Conservation (phyloP, 2,797 vertebrate species). For the Danio aesculapii region DNA sequence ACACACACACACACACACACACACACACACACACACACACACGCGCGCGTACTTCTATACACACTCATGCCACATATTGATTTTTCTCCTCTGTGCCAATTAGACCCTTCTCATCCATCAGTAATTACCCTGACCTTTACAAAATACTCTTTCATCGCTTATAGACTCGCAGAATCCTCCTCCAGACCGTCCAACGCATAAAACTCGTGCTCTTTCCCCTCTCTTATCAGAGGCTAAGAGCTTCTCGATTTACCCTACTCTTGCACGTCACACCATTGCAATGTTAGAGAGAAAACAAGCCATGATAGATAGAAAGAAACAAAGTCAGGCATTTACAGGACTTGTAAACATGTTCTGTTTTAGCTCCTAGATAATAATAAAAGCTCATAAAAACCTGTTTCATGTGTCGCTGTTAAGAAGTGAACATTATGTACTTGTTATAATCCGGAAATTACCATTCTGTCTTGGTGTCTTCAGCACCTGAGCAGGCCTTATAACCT, state of each 20-base stretch:
- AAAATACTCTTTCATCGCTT: slow-evolving; percentile 38
- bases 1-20: too few relatives aligned
- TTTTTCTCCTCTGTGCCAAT: slow-evolving; percentile 15
- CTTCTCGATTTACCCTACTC: slow-evolving; percentile 32
- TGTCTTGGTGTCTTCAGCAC: slow-evolving; percentile 1
- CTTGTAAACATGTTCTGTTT: slow-evolving; percentile 22
- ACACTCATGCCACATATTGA: slow-evolving; percentile 24
- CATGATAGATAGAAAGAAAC: slow-evolving; percentile 36
- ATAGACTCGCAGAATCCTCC: slow-evolving; percentile 24
- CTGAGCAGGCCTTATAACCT: not conserved
- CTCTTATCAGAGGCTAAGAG: slow-evolving; percentile 27
- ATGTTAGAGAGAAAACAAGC: slow-evolving; percentile 24
- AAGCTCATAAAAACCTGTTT: slow-evolving; percentile 54
- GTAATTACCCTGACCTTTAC: slow-evolving; percentile 61
- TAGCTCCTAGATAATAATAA: slow-evolving; percentile 14
- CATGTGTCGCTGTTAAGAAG: slow-evolving; percentile 45
- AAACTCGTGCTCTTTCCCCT: not conserved
- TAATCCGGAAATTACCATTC: not conserved
- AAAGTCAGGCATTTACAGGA: slow-evolving; percentile 2
- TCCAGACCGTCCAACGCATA: slow-evolving; percentile 32
- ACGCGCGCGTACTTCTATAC: not conserved
- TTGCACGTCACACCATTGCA: not conserved
- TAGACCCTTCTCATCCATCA: slow-evolving; percentile 28
- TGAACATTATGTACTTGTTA: slow-evolving; percentile 56
- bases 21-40: too few relatives aligned